Conservation (phyloP, 2,113 vertebrate genomes). For the Pyxicephalus adspersus region DNA sequence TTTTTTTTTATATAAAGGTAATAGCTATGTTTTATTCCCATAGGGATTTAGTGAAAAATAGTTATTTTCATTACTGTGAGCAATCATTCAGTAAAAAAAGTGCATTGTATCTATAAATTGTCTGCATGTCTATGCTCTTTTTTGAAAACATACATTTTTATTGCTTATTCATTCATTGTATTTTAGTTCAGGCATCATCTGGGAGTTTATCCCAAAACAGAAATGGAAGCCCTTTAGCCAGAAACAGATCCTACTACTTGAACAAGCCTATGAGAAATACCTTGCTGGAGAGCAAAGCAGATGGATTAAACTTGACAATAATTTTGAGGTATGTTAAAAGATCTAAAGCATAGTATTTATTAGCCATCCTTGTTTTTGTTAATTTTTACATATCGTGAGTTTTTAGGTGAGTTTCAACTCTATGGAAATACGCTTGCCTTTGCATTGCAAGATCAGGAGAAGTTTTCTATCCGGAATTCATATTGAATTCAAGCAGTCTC, state of each 20-base stretch:
- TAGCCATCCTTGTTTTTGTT: no score
- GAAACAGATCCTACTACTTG: conserved; percentile 88
- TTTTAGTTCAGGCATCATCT: conserved; percentile 90
- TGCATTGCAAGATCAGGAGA: conserved; percentile 80
- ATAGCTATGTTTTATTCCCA: no score
- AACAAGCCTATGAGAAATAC: conserved; percentile 83
- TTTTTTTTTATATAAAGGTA: no score
- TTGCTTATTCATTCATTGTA: not conserved
- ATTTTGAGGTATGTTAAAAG: conserved; percentile 79
- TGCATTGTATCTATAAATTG: no score
- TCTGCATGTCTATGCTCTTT: no score
- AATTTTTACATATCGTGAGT: not conserved
- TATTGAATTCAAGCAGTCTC: conserved; percentile 90
- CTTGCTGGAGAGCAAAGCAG: conserved; percentile 52
- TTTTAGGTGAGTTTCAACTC: conserved; percentile 85
- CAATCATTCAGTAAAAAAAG: no score
- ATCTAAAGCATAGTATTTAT: no score
- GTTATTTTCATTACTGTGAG: no score
- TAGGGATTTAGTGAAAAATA: no score
- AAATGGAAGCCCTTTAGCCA: conserved; percentile 93
- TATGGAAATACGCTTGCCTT: conserved; percentile 89
- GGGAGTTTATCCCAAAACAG: conserved; percentile 89
- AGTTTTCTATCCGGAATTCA: conserved; percentile 92
- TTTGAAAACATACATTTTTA: not conserved
- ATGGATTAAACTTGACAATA: conserved; percentile 84